Percentiles rank a stretch among this genome's conserved stretches.
Evolutionary conservation across 2,797 vertebrate species (phyloP).

Genomic region (Chiroxiphia lanceolata): DNA sequence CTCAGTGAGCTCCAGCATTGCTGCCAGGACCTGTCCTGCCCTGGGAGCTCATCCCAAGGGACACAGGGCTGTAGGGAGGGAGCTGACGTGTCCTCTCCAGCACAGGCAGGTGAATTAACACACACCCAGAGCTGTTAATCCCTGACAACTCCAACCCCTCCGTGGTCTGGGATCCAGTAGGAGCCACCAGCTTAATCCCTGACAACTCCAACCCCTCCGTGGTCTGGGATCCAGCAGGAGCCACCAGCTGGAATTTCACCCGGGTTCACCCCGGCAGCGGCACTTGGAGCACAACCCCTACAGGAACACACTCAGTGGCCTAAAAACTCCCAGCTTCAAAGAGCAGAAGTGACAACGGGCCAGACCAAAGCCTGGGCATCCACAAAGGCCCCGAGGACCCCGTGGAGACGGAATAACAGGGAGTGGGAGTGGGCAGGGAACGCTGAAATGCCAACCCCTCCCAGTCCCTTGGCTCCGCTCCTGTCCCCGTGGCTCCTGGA

Average conservation of each 20-base stretch:
- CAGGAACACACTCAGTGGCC: fast-evolving
- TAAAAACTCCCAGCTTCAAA: neutral
- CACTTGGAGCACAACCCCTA: neutral
- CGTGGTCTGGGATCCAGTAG: neutral
- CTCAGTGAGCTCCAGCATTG: no score
- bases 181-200: neutral
- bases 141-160: no score
- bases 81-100: neutral
- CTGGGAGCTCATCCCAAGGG: neutral
- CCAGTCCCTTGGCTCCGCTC: neutral
- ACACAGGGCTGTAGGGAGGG: neutral
- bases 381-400: neutral
- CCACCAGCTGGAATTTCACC: neutral
- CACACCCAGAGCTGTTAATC: neutral
- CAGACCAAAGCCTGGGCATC: neutral
- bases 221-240: neutral
- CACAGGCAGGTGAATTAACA: neutral
- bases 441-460: neutral
- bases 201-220: no score
- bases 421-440: neutral
- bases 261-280: neutral
- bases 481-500: neutral
- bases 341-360: neutral
- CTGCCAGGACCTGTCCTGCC: no score
- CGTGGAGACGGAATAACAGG: neutral